Base-by-base conservation (phyloP, 2,797 vertebrate species). In the Neopelma chrysocephalum region DNA sequence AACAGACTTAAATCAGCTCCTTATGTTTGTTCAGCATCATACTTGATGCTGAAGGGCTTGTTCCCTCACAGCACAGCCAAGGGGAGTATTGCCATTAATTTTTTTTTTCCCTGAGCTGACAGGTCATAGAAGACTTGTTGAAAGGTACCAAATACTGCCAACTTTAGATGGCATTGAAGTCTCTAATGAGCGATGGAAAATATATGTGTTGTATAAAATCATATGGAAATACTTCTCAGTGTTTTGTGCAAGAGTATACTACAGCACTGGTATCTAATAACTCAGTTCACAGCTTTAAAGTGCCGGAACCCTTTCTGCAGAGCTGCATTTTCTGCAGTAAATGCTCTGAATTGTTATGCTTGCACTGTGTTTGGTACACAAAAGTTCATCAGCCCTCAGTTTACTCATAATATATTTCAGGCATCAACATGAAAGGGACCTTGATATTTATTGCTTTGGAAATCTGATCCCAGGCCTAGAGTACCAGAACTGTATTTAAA, bases 371-470 rank as follows among this genome's bases (percentile, higher is more conserved):
- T 97, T 97, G 76, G 89, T 94, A 97, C 73, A 96, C 73, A 95
- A 96, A 95, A 48, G 86, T 97, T 94, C 69, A 91, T 27, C 80
- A 91, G 81, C 80, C 92, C 83, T 97, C 91, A 80, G 88, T 93
- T 98, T 97, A 86, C 87, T 93, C 73, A 54, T 97, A 97, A 97
- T 96, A 94, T 97, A 96, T 97, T 96, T 96, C 95, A 97, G 94
- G 91, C 96, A 97, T 69, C 91, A 96, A 94, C 82, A 87, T 96
- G 96, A 98, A 97, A 97, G 96, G 93, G 93, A 88, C 61, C 71
- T 87, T 93, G 86, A 93, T 86, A 97, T 97, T 97, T 97, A 97
- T 83, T 94, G 86, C 93, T 95, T 92, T 96, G 93, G 96, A 98
- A 95, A 98, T 92, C 70, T 96, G 96, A 97, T 68, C 66, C 85